phyloP scores from a whole-genome alignment of 2,888 invertebrate species.

The Pycnomerus fuliginosus region DNA sequence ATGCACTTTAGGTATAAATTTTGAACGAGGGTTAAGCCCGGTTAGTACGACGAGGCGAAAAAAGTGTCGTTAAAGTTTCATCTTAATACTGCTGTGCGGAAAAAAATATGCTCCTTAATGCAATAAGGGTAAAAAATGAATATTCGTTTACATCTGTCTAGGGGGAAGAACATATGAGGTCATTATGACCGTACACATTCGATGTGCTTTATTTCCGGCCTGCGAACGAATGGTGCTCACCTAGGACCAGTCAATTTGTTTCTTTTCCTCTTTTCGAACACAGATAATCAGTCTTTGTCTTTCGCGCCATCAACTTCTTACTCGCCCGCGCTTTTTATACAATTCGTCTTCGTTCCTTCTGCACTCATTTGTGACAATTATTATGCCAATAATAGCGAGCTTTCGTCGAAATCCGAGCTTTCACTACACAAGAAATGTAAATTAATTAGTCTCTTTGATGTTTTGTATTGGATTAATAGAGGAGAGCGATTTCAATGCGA shows the following conservation, averaged over 20 bases:
- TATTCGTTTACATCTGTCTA: slow-evolving; percentile 9
- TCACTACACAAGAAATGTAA: no score
- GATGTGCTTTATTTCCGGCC: slow-evolving; percentile 30
- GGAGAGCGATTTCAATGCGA: no score
- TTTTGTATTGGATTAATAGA: no score
- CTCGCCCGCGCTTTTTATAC: slow-evolving; percentile 24
- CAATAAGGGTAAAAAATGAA: slow-evolving; percentile 11
- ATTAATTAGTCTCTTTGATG: no score
- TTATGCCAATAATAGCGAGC: no score
- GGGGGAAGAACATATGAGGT: slow-evolving; percentile 21
- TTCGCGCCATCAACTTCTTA: slow-evolving; percentile 29
- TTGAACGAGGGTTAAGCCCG: no score
- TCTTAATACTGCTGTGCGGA: slow-evolving; percentile 2
- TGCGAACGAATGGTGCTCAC: slow-evolving; percentile 29
- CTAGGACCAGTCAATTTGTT: slow-evolving; percentile 31
- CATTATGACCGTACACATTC: slow-evolving; percentile 26
- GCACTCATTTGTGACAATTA: slow-evolving; percentile 28
- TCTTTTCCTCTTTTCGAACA: slow-evolving; percentile 28
- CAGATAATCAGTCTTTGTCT: slow-evolving; percentile 31
- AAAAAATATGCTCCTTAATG: slow-evolving; percentile 6
- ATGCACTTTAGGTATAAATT: no score
- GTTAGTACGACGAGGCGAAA: no score
- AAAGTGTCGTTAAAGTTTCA: slow-evolving; percentile 5
- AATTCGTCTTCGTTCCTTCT: slow-evolving; percentile 27
- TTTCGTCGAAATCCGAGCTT: background rate